phyloP scores from a whole-genome alignment of 2,113 vertebrate species.

The Notothenia coriiceps region DNA sequence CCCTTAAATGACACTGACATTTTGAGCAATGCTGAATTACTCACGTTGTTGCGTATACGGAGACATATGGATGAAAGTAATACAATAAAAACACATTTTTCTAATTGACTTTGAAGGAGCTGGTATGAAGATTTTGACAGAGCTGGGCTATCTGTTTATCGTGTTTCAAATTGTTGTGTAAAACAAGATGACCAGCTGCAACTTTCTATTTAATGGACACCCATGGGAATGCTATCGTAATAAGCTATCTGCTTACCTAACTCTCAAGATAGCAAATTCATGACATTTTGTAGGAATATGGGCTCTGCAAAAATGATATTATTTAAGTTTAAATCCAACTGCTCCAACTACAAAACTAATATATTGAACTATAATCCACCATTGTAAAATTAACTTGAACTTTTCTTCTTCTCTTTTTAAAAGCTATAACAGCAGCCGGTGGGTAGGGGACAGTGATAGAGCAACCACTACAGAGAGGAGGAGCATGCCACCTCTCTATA shows the following conservation, averaged over 20 bases:
- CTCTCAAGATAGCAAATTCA: not conserved
- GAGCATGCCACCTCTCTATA: conserved; percentile 77
- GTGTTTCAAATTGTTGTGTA: not conserved
- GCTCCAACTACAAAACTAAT: not conserved
- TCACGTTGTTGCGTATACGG: not conserved
- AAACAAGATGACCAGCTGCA: not conserved
- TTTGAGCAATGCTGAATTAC: not conserved
- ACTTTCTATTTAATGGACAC: too few species aligned
- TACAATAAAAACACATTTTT: not conserved
- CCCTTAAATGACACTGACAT: not conserved
- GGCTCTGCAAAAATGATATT: not conserved
- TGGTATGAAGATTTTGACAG: not conserved
- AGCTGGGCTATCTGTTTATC: too few species aligned
- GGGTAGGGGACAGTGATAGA: conserved; percentile 49
- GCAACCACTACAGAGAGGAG: conserved; percentile 76
- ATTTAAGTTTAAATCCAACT: not conserved
- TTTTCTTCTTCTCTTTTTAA: conserved; percentile 3
- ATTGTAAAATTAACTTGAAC: not conserved
- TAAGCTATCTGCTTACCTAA: not conserved
- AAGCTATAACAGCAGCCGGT: conserved; percentile 10
- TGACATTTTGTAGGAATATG: not conserved
- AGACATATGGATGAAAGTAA: not conserved
- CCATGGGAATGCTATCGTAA: not conserved
- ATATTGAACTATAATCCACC: not conserved
- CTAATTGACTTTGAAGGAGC: not conserved